Percentiles rank a stretch among this genome's conserved stretches.
These are phyloP conservation scores for Oxygymnocypris stewartii DNA, from an alignment of 2,113 vertebrate species.

Conservation along the genomic window DNA sequence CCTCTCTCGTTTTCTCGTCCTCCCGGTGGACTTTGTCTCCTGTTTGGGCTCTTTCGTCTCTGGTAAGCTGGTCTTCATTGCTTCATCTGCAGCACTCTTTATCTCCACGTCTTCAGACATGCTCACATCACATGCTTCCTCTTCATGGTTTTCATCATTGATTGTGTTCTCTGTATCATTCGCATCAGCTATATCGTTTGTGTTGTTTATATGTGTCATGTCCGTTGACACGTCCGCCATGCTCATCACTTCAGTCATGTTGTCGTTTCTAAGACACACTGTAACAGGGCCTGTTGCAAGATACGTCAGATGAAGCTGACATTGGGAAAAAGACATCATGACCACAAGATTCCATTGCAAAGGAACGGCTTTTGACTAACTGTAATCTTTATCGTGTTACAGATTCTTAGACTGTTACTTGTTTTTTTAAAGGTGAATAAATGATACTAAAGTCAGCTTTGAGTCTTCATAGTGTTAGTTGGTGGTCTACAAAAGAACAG, in stretches of 20 bases:
- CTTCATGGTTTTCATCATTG: conserved; percentile 1
- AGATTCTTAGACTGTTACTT: neutral
- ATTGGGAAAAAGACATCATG: conserved; percentile 20
- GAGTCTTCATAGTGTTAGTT: neutral
- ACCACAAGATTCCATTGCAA: conserved; percentile 19
- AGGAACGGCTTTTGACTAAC: too few species aligned
- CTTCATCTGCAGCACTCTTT: conserved; percentile 23
- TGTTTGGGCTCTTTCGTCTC: conserved; percentile 3
- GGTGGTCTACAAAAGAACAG: conserved; percentile 25
- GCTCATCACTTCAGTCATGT: conserved; percentile 90
- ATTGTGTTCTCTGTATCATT: neutral
- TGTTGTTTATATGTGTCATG: conserved; percentile 34
- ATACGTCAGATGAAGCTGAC: conserved; percentile 59
- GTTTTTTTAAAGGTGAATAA: neutral
- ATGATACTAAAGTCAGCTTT: neutral
- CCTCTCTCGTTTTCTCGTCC: conserved; percentile 41
- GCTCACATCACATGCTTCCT: conserved; percentile 44
- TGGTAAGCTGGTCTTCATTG: neutral
- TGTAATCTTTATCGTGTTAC: neutral
- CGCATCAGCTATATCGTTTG: conserved; percentile 13
- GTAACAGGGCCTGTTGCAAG: conserved; percentile 56
- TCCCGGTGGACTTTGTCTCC: conserved; percentile 5
- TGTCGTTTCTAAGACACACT: conserved; percentile 67
- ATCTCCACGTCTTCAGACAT: conserved; percentile 40
- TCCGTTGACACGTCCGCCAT: conserved; percentile 41